Conservation (phyloP, 2,888 invertebrate genomes). For the Seira ritae region DNA sequence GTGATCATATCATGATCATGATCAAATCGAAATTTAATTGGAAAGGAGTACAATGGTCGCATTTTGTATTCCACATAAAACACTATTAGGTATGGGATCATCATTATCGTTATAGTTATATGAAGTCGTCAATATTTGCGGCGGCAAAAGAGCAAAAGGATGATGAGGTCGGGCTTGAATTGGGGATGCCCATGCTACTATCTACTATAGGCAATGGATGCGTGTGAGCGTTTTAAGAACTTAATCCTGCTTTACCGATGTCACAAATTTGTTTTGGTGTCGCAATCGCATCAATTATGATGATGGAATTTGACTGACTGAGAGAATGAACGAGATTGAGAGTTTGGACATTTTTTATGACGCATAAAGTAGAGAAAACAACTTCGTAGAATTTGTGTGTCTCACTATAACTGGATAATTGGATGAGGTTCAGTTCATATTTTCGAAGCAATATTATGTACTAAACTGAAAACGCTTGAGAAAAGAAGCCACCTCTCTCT, state of each 20-base stretch:
- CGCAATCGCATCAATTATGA: conserved; percentile 8
- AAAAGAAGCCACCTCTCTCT: not conserved
- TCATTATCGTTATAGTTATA: too few relatives aligned
- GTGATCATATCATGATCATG: not conserved
- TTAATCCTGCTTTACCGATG: conserved; percentile 3
- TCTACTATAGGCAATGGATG: not conserved
- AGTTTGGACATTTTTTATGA: not conserved
- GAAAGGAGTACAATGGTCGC: not conserved
- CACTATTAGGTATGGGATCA: not conserved
- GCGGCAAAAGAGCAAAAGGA: not conserved
- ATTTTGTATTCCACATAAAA: not conserved
- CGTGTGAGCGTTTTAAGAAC: not conserved
- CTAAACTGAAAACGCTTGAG: not conserved
- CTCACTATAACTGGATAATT: not conserved
- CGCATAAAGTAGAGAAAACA: conserved; percentile 3
- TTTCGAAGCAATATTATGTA: not conserved
- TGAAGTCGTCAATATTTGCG: not conserved
- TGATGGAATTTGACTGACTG: not conserved
- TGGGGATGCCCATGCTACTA: not conserved
- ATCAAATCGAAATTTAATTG: not conserved
- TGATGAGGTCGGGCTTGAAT: not conserved
- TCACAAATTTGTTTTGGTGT: conserved; percentile 11
- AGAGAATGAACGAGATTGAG: not conserved
- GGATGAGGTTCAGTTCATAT: not conserved
- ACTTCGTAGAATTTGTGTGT: not conserved